phyloP scores from a whole-genome alignment of 2,797 vertebrate species.

The Pempheris klunzingeri region DNA sequence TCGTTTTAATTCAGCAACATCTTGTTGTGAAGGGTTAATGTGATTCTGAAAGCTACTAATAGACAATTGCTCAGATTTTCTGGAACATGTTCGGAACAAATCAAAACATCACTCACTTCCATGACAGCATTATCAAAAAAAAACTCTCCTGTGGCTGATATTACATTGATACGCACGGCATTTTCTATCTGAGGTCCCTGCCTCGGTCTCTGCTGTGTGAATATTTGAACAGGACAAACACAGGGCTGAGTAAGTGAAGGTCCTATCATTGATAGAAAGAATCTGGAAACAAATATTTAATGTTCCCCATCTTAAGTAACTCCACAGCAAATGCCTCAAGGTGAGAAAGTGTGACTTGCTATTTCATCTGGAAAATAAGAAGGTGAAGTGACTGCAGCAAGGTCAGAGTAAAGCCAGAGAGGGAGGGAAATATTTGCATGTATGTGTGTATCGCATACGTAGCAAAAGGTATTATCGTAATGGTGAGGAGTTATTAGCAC shows the following conservation, averaged over 20 bases:
- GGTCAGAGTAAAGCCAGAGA: conserved; percentile 38
- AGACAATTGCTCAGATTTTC: conserved; percentile 11
- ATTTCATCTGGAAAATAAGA: conserved; percentile 48
- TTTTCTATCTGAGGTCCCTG: conserved; percentile 27
- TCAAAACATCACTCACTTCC: conserved; percentile 41
- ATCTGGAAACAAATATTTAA: conserved; percentile 81
- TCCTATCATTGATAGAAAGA: conserved; percentile 81
- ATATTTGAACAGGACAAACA: conserved; percentile 87
- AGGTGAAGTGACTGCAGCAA: conserved; percentile 44
- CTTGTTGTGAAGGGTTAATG: too few species aligned
- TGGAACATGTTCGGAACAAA: conserved; percentile 8
- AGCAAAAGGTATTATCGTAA: conserved; percentile 20
- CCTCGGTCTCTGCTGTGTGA: conserved; percentile 22
- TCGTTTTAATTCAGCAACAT: not conserved
- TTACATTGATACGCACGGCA: conserved; percentile 23
- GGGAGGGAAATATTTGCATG: conserved; percentile 20
- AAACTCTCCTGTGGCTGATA: conserved; percentile 44
- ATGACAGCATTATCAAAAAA: conserved; percentile 54
- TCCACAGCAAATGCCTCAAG: conserved; percentile 50
- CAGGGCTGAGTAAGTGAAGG: conserved; percentile 80
- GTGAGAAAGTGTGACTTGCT: conserved; percentile 48
- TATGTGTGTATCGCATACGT: conserved; percentile 16
- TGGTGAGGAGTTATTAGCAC: conserved; percentile 26
- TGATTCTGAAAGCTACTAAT: not conserved
- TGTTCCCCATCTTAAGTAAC: conserved; percentile 65